Percentiles rank a stretch among this genome's conserved stretches.
Conservation (phyloP, 1,140 invertebrate species). For the Gryllus bimaculatus region DNA sequence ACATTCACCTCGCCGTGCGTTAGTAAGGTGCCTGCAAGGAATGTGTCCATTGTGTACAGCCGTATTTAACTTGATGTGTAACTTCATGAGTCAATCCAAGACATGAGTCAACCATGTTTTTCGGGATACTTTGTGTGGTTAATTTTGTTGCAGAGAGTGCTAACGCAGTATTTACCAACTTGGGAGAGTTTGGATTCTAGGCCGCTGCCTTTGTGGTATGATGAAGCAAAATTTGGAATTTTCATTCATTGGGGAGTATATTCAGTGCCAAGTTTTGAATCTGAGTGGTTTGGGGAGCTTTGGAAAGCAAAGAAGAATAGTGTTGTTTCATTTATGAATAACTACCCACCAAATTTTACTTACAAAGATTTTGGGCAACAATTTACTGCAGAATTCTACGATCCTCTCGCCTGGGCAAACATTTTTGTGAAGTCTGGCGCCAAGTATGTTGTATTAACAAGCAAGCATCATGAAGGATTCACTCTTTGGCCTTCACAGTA, state of each 20-base stretch:
- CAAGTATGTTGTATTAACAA: constrained; percentile 66
- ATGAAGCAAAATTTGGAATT: constrained; percentile 82
- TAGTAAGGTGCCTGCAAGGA: no score
- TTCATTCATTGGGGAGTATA: constrained; percentile 92
- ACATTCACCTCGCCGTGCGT: no score
- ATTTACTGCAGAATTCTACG: background rate
- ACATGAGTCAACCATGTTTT: no score
- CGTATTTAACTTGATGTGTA: no score
- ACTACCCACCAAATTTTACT: background rate
- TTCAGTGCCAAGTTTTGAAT: constrained; percentile 72
- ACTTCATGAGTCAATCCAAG: no score
- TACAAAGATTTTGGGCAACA: background rate
- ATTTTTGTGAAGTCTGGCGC: background rate
- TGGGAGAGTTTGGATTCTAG: constrained; percentile 79
- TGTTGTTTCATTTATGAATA: background rate
- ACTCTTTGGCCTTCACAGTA: constrained; percentile 80
- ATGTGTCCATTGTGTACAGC: no score
- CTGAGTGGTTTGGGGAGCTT: constrained; percentile 81
- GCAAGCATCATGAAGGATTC: constrained; percentile 90
- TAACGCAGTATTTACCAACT: constrained; percentile 35
- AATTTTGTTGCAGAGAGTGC: background rate
- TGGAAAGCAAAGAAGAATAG: constrained; percentile 43
- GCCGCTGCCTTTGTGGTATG: constrained; percentile 78
- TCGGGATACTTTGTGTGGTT: no score
- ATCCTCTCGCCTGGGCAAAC: background rate